phyloP scores from a whole-genome alignment of 2,797 vertebrate species.

The Parauchenoglanis punctatus region DNA sequence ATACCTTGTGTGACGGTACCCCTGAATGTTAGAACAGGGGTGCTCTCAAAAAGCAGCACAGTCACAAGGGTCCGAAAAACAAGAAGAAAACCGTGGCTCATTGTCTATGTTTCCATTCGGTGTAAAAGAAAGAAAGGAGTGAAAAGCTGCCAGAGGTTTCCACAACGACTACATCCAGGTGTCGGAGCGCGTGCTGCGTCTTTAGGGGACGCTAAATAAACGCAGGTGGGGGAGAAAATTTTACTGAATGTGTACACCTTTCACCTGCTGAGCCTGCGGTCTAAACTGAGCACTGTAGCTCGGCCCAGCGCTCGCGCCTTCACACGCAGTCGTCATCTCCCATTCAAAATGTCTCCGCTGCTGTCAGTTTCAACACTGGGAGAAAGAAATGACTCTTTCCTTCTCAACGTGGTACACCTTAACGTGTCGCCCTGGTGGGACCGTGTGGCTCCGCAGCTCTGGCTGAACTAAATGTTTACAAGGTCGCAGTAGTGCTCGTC shows the following conservation, averaged over 20 bases:
- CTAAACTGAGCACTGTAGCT: not conserved
- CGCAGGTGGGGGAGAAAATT: not conserved
- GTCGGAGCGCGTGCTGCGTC: not conserved
- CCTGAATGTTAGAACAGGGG: constrained; percentile 12
- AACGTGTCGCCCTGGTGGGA: too few relatives aligned
- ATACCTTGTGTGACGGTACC: constrained; percentile 40
- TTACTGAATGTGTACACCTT: not conserved
- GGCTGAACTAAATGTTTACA: constrained; percentile 48
- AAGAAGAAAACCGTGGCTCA: constrained; percentile 41
- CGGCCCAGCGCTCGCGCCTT: constrained; percentile 39
- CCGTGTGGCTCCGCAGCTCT: not conserved
- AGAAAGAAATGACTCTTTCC: not conserved
- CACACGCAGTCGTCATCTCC: constrained; percentile 14
- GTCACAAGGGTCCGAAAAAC: constrained; percentile 46
- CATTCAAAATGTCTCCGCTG: constrained; percentile 6
- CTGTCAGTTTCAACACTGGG: not conserved
- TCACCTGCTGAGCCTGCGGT: constrained; percentile 46
- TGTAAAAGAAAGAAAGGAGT: not conserved
- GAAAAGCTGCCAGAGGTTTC: not conserved
- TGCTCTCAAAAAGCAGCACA: constrained; percentile 52
- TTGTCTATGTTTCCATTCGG: constrained; percentile 40
- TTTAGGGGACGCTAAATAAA: not conserved
- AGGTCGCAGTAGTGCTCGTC: constrained; percentile 36
- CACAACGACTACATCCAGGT: constrained; percentile 11
- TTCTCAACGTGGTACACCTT: not conserved